These are phyloP conservation scores for Lordiphosa mommai DNA, from an alignment of 1,140 invertebrate species.

Conservation along the genomic window DNA sequence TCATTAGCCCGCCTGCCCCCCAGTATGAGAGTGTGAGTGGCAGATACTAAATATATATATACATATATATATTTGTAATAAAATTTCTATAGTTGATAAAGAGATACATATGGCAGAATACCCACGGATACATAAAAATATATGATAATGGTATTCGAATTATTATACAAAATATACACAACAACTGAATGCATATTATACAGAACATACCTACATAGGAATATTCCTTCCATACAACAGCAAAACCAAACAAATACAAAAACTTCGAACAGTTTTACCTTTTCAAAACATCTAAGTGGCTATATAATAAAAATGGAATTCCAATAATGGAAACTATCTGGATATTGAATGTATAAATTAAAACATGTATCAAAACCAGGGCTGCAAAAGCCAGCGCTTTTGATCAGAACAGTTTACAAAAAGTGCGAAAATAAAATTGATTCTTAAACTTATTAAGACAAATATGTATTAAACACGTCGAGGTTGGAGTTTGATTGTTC, in stretches of 20 bases:
- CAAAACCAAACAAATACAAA: slow-evolving; percentile 23
- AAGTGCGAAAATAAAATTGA: no score
- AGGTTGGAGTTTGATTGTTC: no score
- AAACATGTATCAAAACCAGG: slow-evolving; percentile 16
- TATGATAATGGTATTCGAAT: slow-evolving; percentile 39
- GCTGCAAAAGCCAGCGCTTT: no score
- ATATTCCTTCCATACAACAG: slow-evolving; percentile 22
- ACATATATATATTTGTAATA: slow-evolving; percentile 35
- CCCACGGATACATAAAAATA: slow-evolving; percentile 17
- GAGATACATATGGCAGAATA: slow-evolving; percentile 31
- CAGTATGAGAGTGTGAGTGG: slow-evolving; percentile 20
- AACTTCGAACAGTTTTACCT: slow-evolving; percentile 75
- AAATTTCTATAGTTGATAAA: slow-evolving; percentile 17
- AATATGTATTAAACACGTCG: no score
- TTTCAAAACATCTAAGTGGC: slow-evolving; percentile 73
- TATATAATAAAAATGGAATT: slow-evolving; percentile 46
- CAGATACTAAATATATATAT: slow-evolving; percentile 16
- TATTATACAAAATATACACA: slow-evolving; percentile 49
- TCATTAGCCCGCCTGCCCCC: slow-evolving; percentile 4
- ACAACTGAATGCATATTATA: not conserved
- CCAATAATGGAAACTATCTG: slow-evolving; percentile 24
- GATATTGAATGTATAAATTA: slow-evolving; percentile 55
- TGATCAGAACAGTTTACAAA: no score
- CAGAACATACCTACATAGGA: slow-evolving; percentile 31
- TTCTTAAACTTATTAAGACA: no score